phyloP scores from a whole-genome alignment of 1,140 invertebrate genomes.

The Aphaenogaster ashmeadi region DNA sequence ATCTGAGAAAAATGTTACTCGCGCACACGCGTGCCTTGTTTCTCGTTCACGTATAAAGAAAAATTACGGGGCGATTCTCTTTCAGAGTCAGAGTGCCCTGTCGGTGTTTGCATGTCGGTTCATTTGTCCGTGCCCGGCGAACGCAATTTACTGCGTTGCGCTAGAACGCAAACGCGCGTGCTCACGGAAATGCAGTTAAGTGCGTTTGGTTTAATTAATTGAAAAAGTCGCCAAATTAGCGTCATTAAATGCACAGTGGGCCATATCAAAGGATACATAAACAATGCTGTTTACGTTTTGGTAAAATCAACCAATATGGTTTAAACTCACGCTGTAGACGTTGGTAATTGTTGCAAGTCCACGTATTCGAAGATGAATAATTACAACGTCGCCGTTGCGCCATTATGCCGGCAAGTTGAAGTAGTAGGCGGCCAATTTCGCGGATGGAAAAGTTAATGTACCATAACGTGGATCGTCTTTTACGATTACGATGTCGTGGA shows the following conservation, averaged over 20 bases:
- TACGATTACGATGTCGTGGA: background rate
- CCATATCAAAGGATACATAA: background rate
- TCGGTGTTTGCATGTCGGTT: background rate
- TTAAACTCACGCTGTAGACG: background rate
- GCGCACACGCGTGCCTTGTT: background rate
- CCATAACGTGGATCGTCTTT: background rate
- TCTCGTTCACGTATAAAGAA: constrained; percentile 30
- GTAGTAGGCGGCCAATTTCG: background rate
- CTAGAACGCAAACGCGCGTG: background rate
- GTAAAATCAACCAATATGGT: constrained; percentile 7
- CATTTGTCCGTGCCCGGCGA: background rate
- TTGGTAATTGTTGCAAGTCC: background rate
- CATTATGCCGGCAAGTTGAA: background rate
- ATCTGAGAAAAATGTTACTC: background rate
- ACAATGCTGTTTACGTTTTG: background rate
- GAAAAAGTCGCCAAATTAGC: constrained; percentile 40
- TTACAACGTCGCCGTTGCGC: background rate
- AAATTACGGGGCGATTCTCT: constrained; percentile 18
- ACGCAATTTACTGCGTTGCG: constrained; percentile 15
- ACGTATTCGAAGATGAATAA: constrained; percentile 29
- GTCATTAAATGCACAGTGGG: background rate
- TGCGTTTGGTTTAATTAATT: constrained; percentile 32
- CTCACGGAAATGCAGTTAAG: background rate
- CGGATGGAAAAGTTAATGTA: constrained; percentile 33
- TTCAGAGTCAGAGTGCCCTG: background rate